Conservation (phyloP, 2,797 vertebrate genomes). For the Anisognathus igniventris region DNA sequence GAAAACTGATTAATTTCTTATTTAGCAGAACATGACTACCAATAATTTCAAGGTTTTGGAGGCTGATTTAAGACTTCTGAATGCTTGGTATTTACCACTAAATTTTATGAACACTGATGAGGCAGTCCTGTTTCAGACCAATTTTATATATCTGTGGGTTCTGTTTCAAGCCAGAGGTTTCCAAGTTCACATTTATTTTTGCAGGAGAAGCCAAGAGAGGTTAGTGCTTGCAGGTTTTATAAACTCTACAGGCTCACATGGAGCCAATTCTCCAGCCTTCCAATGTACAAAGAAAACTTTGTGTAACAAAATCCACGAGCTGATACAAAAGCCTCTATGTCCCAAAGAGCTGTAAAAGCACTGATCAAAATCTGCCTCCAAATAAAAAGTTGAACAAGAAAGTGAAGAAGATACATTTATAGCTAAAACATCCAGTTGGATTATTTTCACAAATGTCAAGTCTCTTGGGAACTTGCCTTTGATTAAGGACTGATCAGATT, state of each 20-base stretch:
- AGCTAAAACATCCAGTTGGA: background rate
- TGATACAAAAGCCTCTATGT: constrained; percentile 25
- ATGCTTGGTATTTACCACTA: background rate
- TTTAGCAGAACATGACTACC: background rate
- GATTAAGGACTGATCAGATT: background rate
- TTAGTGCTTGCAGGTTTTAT: constrained; percentile 21
- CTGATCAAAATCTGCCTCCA: background rate
- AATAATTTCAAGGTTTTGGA: background rate
- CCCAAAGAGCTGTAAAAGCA: background rate
- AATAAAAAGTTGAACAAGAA: background rate
- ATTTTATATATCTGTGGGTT: background rate
- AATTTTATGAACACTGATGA: background rate
- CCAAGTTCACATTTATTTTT: constrained; percentile 16
- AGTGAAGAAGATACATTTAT: background rate
- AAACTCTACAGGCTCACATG: background rate
- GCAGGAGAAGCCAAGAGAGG: background rate
- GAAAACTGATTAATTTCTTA: background rate
- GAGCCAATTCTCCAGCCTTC: constrained; percentile 13
- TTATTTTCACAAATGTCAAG: background rate
- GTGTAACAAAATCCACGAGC: constrained; percentile 19
- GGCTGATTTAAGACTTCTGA: background rate
- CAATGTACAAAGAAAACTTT: constrained; percentile 49
- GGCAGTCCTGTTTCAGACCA: background rate
- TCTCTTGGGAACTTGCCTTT: background rate
- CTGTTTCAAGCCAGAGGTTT: constrained; percentile 20